Conservation (phyloP, 2,888 invertebrate species). For the Agelastica alni region DNA sequence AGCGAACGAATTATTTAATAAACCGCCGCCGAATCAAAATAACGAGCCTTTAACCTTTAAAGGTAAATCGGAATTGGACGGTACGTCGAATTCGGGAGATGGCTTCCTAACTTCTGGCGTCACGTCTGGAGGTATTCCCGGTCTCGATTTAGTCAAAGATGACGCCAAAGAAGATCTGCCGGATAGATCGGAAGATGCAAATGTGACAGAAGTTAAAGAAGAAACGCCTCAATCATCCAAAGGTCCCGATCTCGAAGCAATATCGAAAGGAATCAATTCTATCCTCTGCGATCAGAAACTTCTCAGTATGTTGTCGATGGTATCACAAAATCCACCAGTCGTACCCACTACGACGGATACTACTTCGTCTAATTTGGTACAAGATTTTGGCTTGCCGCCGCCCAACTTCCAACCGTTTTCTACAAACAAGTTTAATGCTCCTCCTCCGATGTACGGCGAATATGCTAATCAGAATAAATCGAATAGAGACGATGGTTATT, state of each 20-base stretch:
- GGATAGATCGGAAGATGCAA: constrained; percentile 36
- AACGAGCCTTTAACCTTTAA: constrained; percentile 49
- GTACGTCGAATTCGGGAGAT: constrained; percentile 27
- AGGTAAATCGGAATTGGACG: constrained; percentile 13
- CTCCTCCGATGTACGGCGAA: constrained; percentile 9
- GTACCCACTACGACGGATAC: constrained; percentile 18
- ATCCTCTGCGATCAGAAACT: constrained; percentile 68
- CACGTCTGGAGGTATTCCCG: constrained; percentile 67
- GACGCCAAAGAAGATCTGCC: constrained; percentile 38
- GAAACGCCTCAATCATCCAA: constrained; percentile 10
- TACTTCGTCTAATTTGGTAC: constrained; percentile 38
- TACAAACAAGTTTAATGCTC: constrained; percentile 11
- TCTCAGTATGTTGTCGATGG: constrained; percentile 63
- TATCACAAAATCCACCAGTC: constrained; percentile 46
- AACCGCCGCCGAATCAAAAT: constrained; percentile 48
- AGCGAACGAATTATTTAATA: constrained; percentile 17
- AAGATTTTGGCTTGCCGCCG: constrained; percentile 25
- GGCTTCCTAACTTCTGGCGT: constrained; percentile 36
- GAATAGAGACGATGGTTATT: constrained; percentile 32
- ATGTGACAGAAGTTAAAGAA: constrained; percentile 25
- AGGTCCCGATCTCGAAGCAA: constrained; percentile 63
- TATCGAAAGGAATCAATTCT: constrained; percentile 65
- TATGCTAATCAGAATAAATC: constrained; percentile 40
- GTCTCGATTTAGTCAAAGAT: constrained; percentile 70
- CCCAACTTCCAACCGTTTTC: constrained; percentile 22